Evolutionary conservation across 92 coral and sea anemone genomes (phyloP).

Genomic region (Desmophyllum pertusum): DNA sequence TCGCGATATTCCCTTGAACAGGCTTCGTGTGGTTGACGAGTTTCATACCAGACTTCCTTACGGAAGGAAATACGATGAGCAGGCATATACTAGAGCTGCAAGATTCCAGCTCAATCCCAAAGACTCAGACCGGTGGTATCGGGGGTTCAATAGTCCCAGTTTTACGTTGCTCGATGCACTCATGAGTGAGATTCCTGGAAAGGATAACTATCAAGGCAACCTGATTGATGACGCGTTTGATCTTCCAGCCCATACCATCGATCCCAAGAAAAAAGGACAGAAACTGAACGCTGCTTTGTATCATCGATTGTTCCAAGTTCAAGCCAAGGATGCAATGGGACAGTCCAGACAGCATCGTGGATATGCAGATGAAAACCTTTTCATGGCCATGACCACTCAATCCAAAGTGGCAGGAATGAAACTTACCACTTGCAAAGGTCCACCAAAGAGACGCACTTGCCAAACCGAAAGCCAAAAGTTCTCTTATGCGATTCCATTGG

Average conservation of each 20-base stretch:
- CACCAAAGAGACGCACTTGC: slow-evolving; percentile 30
- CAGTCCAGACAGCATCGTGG: slow-evolving; percentile 66
- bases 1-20: slow-evolving; percentile 65
- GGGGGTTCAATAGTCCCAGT: slow-evolving; percentile 28
- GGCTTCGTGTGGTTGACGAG: slow-evolving; percentile 74
- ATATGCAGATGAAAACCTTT: slow-evolving; percentile 69
- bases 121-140: slow-evolving; percentile 43
- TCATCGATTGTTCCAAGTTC: slow-evolving; percentile 71
- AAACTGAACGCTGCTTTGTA: slow-evolving; percentile 64
- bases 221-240: slow-evolving; percentile 62
- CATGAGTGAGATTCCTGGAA: slow-evolving; percentile 75
- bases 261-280: slow-evolving; percentile 30
- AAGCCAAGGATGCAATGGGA: slow-evolving; percentile 71
- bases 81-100: slow-evolving; percentile 53
- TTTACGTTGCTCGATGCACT: slow-evolving; percentile 43
- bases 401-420: slow-evolving; percentile 67
- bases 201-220: slow-evolving; percentile 70
- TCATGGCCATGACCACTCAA: slow-evolving; percentile 78
- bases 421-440: slow-evolving; percentile 41
- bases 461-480: slow-evolving; percentile 59
- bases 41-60: slow-evolving; percentile 51
- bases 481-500: slow-evolving; percentile 87
- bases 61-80: slow-evolving; percentile 55
- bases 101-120: slow-evolving; percentile 78
- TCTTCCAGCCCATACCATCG: slow-evolving; percentile 46